Percentiles rank a stretch among this genome's conserved stretches.
These are phyloP conservation scores for Melopsittacus undulatus DNA, from an alignment of 2,797 vertebrate genomes.

Conservation along the genomic window DNA sequence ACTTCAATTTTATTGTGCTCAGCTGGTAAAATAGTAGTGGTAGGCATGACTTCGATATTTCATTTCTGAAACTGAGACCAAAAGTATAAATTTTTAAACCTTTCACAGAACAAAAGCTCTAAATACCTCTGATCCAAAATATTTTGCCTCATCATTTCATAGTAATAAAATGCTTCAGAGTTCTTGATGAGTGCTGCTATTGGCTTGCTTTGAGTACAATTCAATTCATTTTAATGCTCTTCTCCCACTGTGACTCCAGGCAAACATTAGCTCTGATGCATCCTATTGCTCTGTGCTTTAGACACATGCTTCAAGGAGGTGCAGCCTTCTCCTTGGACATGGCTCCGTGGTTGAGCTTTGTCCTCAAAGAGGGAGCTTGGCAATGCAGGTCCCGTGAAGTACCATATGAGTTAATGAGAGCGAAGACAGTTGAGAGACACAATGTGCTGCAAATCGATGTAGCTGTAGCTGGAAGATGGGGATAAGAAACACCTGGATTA, in stretches of 20 bases:
- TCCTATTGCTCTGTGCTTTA: not conserved
- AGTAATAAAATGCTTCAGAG: not conserved
- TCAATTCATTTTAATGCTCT: not conserved
- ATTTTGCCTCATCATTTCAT: not conserved
- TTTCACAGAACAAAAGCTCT: not conserved
- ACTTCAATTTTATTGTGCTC: not conserved
- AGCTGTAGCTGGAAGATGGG: not conserved
- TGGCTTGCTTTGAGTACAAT: rapidly evolving
- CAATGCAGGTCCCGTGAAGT: rapidly evolving
- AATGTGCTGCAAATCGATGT: not conserved
- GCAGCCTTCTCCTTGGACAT: rapidly evolving
- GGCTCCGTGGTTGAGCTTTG: not conserved
- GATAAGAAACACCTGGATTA: not conserved
- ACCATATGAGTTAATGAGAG: rapidly evolving
- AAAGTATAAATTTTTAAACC: not conserved
- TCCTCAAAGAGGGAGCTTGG: not conserved
- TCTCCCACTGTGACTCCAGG: not conserved
- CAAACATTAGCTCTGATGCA: not conserved
- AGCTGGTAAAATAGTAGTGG: not conserved
- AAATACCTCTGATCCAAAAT: not conserved
- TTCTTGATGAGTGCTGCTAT: rapidly evolving
- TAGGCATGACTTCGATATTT: not conserved
- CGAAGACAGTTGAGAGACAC: rapidly evolving
- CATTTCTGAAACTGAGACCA: not conserved
- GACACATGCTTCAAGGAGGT: not conserved